Percentiles rank a stretch among this genome's conserved stretches.
These are phyloP conservation scores for Austrofundulus limnaeus DNA, from an alignment of 2,113 vertebrate species.

Conservation along the genomic window DNA sequence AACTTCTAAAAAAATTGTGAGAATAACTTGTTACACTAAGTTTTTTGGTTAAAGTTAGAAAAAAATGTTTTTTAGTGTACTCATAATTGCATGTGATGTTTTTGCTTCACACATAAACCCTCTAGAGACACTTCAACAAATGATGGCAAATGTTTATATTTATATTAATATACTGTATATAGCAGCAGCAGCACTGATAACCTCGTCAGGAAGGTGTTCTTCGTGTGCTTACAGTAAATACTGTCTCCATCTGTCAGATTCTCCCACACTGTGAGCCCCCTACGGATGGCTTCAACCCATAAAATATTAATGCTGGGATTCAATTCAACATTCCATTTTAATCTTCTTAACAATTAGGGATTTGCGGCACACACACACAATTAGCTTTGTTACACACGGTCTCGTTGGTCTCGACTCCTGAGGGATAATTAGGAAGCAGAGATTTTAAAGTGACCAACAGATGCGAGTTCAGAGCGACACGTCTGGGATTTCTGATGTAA, in stretches of 20 bases:
- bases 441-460: conserved; percentile 14
- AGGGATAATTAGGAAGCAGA: conserved; percentile 33
- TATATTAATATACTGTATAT: not conserved
- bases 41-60: not conserved
- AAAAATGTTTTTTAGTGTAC: not conserved
- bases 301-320: conserved; percentile 80
- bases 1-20: too few relatives aligned
- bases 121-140: conserved; percentile 1
- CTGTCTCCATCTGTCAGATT: conserved; percentile 70
- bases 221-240: conserved; percentile 16
- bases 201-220: not conserved
- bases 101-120: not conserved
- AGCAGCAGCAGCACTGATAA: not conserved
- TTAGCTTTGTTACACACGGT: conserved; percentile 41
- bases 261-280: conserved; percentile 75
- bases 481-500: conserved; percentile 22
- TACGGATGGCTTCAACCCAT: conserved; percentile 74
- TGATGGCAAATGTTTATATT: not conserved
- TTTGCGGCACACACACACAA: conserved; percentile 37
- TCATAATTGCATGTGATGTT: not conserved
- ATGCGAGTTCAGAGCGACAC: conserved; percentile 16
- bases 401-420: conserved; percentile 33
- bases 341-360: conserved; percentile 69
- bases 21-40: not conserved
- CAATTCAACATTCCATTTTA: conserved; percentile 74